Evolutionary conservation across 2,113 vertebrate species (phyloP).

Genomic region (Nothocercus julius): DNA sequence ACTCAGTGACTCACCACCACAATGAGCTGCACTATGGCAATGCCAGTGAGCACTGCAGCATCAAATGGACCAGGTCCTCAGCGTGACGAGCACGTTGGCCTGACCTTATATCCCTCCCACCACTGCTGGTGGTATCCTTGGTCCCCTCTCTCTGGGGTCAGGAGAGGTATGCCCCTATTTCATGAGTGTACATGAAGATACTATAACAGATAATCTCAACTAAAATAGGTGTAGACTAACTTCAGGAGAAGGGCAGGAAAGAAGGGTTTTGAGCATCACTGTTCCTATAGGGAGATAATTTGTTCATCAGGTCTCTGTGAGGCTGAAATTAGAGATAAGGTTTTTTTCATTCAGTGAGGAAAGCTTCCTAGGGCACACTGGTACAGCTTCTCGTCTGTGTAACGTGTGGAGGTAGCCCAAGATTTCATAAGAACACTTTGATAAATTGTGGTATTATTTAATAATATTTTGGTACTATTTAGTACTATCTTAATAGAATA

Average conservation of each 20-base stretch:
- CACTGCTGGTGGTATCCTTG: neutral
- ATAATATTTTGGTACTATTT: neutral
- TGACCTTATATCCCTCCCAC: neutral
- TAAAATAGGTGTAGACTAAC: neutral
- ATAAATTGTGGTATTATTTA: neutral
- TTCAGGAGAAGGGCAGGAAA: neutral
- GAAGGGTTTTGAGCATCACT: neutral
- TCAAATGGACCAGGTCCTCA: neutral
- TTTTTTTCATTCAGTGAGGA: neutral
- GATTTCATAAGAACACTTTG: neutral
- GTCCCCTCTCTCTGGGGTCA: neutral
- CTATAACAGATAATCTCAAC: neutral
- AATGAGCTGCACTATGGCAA: neutral
- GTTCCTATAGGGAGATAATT: neutral
- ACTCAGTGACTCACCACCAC: no score
- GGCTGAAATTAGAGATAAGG: neutral
- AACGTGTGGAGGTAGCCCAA: neutral
- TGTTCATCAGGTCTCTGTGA: neutral
- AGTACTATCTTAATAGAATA: neutral
- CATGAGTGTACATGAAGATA: neutral
- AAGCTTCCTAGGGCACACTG: neutral
- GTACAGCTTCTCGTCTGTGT: neutral
- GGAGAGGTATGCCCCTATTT: neutral
- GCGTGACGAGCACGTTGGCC: neutral
- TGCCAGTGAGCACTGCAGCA: neutral